Conservation (phyloP, 2,888 invertebrate genomes). For the Andrena dorsata region DNA sequence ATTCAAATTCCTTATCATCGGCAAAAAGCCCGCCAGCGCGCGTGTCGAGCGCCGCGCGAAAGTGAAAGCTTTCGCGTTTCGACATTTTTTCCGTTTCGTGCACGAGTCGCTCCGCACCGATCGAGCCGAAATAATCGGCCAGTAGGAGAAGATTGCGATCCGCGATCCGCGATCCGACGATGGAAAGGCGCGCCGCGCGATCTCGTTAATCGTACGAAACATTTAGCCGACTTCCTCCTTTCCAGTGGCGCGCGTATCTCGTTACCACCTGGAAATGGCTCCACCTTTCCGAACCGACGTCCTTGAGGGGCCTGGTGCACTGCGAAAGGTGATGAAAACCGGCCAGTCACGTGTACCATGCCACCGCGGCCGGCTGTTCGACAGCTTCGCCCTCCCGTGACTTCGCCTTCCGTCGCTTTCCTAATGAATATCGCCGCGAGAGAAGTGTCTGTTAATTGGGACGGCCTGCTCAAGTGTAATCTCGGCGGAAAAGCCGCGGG, state of each 20-base stretch:
- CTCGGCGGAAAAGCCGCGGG: conserved; percentile 6
- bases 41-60: neutral
- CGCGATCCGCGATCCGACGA: neutral
- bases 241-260: conserved; percentile 56
- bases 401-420: conserved; percentile 30
- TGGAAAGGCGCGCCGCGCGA: conserved; percentile 29
- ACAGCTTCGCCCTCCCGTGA: conserved; percentile 33
- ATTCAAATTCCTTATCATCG: conserved; percentile 36
- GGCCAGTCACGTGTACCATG: conserved; percentile 76
- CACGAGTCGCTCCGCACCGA: neutral
- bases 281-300: conserved; percentile 73
- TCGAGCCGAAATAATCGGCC: conserved; percentile 19
- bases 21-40: conserved; percentile 16
- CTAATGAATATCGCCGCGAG: conserved; percentile 6
- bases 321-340: conserved; percentile 78
- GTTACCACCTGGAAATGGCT: conserved; percentile 68
- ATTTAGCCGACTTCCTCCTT: conserved; percentile 74
- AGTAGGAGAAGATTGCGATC: neutral
- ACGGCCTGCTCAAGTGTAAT: neutral
- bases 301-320: conserved; percentile 74
- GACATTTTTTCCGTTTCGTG: conserved; percentile 33
- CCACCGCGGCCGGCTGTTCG: conserved; percentile 65
- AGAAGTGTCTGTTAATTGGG: conserved; percentile 14
- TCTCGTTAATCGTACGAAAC: conserved; percentile 55
- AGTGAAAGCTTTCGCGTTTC: conserved; percentile 58